Base-by-base conservation (phyloP, 2,888 invertebrate species). In the Aspidapion aeneum region DNA sequence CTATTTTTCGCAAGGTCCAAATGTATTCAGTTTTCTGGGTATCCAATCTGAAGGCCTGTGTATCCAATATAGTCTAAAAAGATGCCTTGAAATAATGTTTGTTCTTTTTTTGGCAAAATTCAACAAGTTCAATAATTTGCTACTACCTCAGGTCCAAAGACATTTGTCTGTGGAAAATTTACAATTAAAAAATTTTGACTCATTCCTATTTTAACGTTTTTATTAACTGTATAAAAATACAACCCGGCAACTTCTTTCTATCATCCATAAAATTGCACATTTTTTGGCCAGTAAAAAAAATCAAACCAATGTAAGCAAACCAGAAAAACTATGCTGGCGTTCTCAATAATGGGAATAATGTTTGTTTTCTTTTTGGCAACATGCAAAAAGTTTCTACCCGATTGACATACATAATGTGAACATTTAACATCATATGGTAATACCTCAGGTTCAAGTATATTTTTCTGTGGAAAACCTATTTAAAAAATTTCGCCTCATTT, bases 391-490 rank as follows among this genome's bases (percentile, higher is more conserved):
- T 99, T 99, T 74, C 94, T 85, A 1, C 98, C 98, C 0, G 97
- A 97, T 78, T 98, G 87, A n/a, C n/a, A n/a, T n/a, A n/a, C n/a
- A n/a, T n/a, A n/a, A 82, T 97, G 98, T 7, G 68, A 68, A 21
- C 66, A 99, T 80, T 99, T 99, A 0, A 99, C 99, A 0, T 99
- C 99, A 78, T 98, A 99, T 2, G 99, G 99, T 7, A 98, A 82
- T 5, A 99, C 99, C 77, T 98, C 95, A 12, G 96, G 96, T 60
- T 99, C 99, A 67, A 99, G 97, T 70, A 99, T 84, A 82, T 99
- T 99, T 98, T 94, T 0, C 98, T 98, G 78, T 99, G 99, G 21
- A 98, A 98, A 60, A 99, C 99, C n/a, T n/a, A n/a, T n/a, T n/a
- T n/a, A n/a, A n/a, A n/a, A n/a, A n/a, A n/a, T n/a, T n/a, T n/a